Evolutionary conservation across 2,888 invertebrate species (phyloP).

Genomic region (Idaea aversata): DNA sequence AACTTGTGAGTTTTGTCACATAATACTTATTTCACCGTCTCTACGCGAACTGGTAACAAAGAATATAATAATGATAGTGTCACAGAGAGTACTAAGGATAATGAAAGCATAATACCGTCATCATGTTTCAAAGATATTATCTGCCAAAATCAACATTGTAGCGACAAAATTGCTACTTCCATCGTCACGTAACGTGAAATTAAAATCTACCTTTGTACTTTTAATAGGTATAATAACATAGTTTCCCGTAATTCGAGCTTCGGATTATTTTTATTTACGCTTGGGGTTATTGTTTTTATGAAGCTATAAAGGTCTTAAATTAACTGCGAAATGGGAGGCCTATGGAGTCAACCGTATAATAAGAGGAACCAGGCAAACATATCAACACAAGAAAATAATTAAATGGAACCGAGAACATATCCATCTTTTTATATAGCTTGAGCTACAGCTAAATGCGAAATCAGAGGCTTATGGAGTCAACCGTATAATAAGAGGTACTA

Average conservation of each 20-base stretch:
- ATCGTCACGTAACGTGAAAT: constrained; percentile 38
- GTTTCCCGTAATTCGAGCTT: constrained; percentile 29
- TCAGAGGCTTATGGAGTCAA: no score
- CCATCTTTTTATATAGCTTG: no score
- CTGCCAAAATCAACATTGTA: constrained; percentile 35
- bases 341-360: neutral
- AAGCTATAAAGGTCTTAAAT: constrained; percentile 1
- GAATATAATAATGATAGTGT: neutral
- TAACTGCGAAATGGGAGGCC: neutral
- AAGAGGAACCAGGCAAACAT: neutral
- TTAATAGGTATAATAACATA: constrained; percentile 40
- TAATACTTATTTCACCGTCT: neutral
- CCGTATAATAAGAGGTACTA: no score
- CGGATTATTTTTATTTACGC: constrained; percentile 23
- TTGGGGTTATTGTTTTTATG: constrained; percentile 11
- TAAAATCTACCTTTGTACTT: constrained; percentile 37
- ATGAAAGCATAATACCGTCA: constrained; percentile 38
- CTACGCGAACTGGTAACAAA: neutral
- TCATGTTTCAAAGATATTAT: constrained; percentile 40
- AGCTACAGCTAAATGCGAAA: no score
- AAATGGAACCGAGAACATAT: no score
- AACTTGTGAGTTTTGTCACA: no score
- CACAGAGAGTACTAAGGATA: constrained; percentile 26
- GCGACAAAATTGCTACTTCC: constrained; percentile 38
- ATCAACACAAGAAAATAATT: neutral